phyloP scores from a whole-genome alignment of 2,888 invertebrate genomes.

The Dichetophora obliterata region DNA sequence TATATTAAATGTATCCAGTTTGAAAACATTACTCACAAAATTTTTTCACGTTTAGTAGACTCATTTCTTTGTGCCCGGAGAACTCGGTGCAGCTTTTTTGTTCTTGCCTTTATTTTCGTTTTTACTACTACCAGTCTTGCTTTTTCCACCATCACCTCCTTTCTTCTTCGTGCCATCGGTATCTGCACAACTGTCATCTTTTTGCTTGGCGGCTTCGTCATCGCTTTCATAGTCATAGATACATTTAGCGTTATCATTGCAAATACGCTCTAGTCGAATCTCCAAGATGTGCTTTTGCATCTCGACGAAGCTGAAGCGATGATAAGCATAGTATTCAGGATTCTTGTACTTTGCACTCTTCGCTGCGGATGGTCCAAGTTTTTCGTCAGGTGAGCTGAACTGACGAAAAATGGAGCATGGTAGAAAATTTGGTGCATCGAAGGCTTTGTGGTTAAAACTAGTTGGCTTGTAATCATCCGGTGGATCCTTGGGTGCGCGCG shows the following conservation, averaged over 20 bases:
- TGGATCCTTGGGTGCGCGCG: conserved; percentile 62
- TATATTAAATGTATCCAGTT: too few relatives aligned
- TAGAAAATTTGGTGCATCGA: conserved; percentile 53
- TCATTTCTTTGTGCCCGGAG: too few relatives aligned
- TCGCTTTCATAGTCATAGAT: conserved; percentile 22
- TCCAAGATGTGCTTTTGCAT: conserved; percentile 52
- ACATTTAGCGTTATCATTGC: conserved; percentile 40
- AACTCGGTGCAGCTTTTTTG: too few relatives aligned
- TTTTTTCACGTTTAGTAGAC: too few relatives aligned
- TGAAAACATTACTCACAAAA: too few relatives aligned
- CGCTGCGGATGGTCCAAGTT: conserved; percentile 60
- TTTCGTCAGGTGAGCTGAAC: conserved; percentile 52
- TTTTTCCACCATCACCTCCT: too few relatives aligned
- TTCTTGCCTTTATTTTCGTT: too few relatives aligned
- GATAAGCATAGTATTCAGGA: conserved; percentile 61
- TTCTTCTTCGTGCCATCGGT: too few relatives aligned
- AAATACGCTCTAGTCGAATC: conserved; percentile 50
- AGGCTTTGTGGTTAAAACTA: conserved; percentile 50
- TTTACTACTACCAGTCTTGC: too few relatives aligned
- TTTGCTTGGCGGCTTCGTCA: conserved; percentile 10
- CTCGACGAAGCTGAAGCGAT: conserved; percentile 60
- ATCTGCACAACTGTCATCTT: too few relatives aligned
- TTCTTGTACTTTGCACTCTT: conserved; percentile 59
- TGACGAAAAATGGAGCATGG: conserved; percentile 56
- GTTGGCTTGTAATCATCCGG: conserved; percentile 59